A percentile compares a stretch with the other conserved stretches of the same genome.
Conservation (phyloP, 2,888 invertebrate species). For the Ophion ellenae region DNA sequence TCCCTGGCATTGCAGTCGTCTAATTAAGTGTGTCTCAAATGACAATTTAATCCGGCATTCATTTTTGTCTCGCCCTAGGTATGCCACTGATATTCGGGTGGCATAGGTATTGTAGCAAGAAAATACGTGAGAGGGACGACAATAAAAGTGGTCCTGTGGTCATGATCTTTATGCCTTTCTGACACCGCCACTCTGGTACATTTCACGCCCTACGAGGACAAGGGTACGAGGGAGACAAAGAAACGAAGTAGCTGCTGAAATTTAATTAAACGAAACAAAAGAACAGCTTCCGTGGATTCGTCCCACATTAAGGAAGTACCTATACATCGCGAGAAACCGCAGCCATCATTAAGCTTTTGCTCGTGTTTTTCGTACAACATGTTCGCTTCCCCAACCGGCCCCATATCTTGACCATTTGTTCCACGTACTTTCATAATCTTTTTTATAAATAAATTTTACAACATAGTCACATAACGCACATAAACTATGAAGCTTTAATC, state of each 20-base stretch:
- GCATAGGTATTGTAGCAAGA: conserved; percentile 25
- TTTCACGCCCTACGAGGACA: background rate
- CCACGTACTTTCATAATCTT: background rate
- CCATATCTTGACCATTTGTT: background rate
- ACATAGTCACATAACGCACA: too few relatives aligned
- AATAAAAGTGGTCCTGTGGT: conserved; percentile 20
- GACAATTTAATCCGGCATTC: background rate
- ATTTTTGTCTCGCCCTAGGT: background rate
- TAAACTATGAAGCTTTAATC: too few relatives aligned
- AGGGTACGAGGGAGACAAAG: conserved; percentile 15
- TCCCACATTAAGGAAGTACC: conserved; percentile 37
- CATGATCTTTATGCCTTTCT: conserved; percentile 2
- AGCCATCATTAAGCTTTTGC: conserved; percentile 70
- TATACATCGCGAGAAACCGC: conserved; percentile 56
- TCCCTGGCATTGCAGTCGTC: conserved; percentile 34
- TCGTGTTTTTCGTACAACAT: conserved; percentile 20
- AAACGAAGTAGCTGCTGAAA: conserved; percentile 32
- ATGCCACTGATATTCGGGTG: conserved; percentile 14
- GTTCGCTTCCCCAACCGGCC: background rate
- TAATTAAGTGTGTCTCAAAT: conserved; percentile 8
- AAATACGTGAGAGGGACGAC: background rate
- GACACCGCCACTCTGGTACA: background rate
- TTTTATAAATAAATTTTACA: too few relatives aligned
- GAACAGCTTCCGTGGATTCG: conserved; percentile 22
- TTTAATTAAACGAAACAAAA: conserved; percentile 60